These are phyloP conservation scores for Recurvirostra avosetta DNA, from an alignment of 2,113 vertebrate genomes.

Conservation along the genomic window DNA sequence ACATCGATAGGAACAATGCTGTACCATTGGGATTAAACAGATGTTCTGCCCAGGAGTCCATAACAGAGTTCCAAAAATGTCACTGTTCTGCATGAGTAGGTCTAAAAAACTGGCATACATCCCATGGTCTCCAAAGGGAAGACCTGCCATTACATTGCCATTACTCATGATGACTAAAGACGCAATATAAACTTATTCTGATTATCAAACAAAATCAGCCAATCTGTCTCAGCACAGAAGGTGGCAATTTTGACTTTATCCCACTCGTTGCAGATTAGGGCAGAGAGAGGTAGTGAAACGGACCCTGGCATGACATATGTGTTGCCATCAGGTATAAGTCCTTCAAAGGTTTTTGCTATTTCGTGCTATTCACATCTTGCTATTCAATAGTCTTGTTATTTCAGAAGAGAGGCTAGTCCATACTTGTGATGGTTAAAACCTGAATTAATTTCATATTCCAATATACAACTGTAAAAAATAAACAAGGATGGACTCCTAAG, in stretches of 20 bases:
- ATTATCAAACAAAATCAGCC: background rate
- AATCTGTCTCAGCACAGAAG: background rate
- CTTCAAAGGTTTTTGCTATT: background rate
- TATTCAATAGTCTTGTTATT: background rate
- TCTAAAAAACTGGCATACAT: background rate
- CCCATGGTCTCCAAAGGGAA: background rate
- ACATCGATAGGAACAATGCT: too few species aligned
- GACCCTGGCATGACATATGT: background rate
- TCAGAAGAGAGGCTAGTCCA: background rate
- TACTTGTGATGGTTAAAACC: background rate
- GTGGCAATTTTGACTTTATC: background rate
- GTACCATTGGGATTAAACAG: background rate
- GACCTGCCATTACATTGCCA: too few species aligned
- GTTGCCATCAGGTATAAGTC: background rate
- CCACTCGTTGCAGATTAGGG: background rate
- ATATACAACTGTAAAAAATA: background rate
- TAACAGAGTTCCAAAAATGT: background rate
- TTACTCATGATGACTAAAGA: background rate
- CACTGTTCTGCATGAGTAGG: background rate
- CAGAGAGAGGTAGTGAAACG: background rate
- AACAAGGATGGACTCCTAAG: background rate
- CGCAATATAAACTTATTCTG: background rate
- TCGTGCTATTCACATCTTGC: background rate
- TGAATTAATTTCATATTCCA: background rate
- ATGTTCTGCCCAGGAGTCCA: background rate